phyloP scores from a whole-genome alignment of 2,888 invertebrate species.

The Luperina testacea region DNA sequence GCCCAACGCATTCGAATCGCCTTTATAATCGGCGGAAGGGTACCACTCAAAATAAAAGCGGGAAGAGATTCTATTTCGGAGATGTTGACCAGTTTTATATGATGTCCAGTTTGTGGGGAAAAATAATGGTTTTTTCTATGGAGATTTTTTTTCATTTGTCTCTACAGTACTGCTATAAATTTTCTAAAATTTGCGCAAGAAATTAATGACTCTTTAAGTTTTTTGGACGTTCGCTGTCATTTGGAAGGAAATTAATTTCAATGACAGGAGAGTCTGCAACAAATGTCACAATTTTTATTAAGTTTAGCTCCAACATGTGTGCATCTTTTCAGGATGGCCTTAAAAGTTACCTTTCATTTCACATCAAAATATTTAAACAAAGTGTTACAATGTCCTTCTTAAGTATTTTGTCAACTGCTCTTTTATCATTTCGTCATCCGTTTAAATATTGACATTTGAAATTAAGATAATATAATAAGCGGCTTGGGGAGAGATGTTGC shows the following conservation, averaged over 20 bases:
- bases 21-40: conserved; percentile 70
- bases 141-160: background rate
- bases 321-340: conserved; percentile 15
- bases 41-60: conserved; percentile 67
- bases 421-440: conserved; percentile 51
- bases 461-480: conserved; percentile 39
- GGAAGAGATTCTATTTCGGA: conserved; percentile 62
- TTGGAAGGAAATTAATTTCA: background rate
- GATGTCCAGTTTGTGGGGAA: conserved; percentile 26
- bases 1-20: conserved; percentile 76
- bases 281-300: background rate
- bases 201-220: background rate
- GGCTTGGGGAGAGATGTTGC: conserved; percentile 24
- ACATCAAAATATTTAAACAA: conserved; percentile 35
- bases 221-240: background rate
- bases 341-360: conserved; percentile 27
- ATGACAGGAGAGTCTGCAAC: background rate
- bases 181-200: background rate
- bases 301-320: background rate
- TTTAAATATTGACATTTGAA: conserved; percentile 47
- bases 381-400: conserved; percentile 32
- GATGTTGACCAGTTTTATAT: conserved; percentile 39
- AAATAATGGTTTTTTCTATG: conserved; percentile 9
- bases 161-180: background rate
- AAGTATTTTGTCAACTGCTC: conserved; percentile 42